Base-by-base conservation (phyloP, 2,797 vertebrate genomes). In the Myripristis jacobus region DNA sequence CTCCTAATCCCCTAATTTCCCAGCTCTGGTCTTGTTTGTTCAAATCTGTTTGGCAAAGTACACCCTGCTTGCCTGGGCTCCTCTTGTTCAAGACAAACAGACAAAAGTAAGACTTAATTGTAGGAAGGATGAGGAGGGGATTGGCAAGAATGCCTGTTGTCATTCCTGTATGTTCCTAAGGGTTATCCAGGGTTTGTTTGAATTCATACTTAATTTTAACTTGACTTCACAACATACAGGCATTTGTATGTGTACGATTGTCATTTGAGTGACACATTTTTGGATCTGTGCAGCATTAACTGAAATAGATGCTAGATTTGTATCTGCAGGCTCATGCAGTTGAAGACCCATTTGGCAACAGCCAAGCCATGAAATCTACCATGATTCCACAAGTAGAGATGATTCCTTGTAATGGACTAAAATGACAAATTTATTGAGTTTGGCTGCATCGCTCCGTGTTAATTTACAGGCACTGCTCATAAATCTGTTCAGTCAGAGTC, bases 381-480 rank as follows among this genome's bases (percentile, higher is more conserved):
- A 62, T 43, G 41, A 72, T 79, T 57, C 12, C 22, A 43, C 15
- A 25, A 55, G 61, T 70, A 50, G 48, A n/a, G 48, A 24, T 22
- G 21, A 65, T 61, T 57, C 0, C 57, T 57, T 67, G 24, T 11
- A 52, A 34, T 64, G 18, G 51, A 31, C 60, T n/a, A 13, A 60
- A 63, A 25, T 70, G 50, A 72, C 54, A 44, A n/a, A 53, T 70
- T 56, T 56, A 38, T 41, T 36, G 38, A 60, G 19, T 56, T 76
- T 74, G 66, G 51, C 53, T 64, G 25, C 46, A 48, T 72, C 55
- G 13, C 11, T 21, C 16, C 4, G 8, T 76, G 53, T 62, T 63
- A 31, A 59, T 73, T 47, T 65, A 70, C 70, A 81, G 63, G 62
- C 80, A 59, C 66, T 71, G 62, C 24, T 48, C 50, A 24, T 81